These are phyloP conservation scores for Neoniphon sammara DNA, from an alignment of 2,797 vertebrate species.

Conservation along the genomic window DNA sequence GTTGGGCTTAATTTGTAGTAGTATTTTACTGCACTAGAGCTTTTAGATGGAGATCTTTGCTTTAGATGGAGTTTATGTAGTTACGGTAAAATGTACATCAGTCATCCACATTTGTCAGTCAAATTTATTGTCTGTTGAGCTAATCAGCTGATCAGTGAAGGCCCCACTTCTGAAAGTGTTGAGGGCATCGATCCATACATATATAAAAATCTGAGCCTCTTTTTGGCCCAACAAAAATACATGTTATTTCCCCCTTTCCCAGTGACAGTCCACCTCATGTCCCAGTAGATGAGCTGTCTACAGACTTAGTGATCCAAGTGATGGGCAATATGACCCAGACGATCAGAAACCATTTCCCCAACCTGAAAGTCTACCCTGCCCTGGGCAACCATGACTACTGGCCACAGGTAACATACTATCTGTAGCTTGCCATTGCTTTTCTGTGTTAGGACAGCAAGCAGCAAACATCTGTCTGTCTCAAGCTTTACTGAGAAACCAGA, in stretches of 20 bases:
- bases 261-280: constrained; percentile 97
- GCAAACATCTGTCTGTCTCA: no score
- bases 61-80: not conserved
- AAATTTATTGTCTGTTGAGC: no score
- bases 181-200: no score
- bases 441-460: not conserved
- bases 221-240: not conserved
- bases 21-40: not conserved
- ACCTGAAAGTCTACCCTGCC: constrained; percentile 90
- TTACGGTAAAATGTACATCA: no score
- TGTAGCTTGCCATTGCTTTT: no score
- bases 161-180: no score
- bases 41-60: not conserved
- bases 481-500: no score
- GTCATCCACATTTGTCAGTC: no score
- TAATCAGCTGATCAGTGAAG: no score
- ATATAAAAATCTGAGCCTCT: no score
- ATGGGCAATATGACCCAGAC: constrained; percentile 92
- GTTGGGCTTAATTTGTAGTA: constrained; percentile 16
- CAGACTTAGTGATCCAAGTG: constrained; percentile 88
- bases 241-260: constrained; percentile 37
- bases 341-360: constrained; percentile 87
- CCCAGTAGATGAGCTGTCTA: constrained; percentile 87
- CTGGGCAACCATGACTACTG: constrained; percentile 99
- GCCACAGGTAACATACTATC: constrained; percentile 88